These are phyloP conservation scores for Argyrosomus regius DNA, from an alignment of 2,797 vertebrate species.

Conservation along the genomic window DNA sequence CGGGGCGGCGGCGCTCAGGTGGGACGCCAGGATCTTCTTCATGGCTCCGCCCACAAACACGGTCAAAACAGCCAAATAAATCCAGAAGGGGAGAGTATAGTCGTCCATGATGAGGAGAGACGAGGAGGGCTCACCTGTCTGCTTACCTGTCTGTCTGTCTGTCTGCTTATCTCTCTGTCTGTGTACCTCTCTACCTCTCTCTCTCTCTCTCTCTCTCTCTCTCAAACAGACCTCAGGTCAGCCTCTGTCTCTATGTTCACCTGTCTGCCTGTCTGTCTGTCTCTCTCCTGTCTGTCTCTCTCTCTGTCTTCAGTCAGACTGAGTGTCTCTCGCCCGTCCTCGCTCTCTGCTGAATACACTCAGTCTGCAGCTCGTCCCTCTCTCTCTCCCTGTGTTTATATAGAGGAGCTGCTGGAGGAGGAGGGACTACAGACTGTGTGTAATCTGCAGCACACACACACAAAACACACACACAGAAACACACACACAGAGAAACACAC, in stretches of 20 bases:
- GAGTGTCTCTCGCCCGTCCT: slow-evolving; percentile 48
- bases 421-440: slow-evolving; percentile 79
- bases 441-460: slow-evolving; percentile 82
- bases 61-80: slow-evolving; percentile 79
- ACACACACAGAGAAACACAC: background rate
- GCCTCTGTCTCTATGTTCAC: too few species aligned
- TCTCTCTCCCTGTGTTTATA: slow-evolving; percentile 71
- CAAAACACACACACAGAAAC: slow-evolving; percentile 47
- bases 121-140: slow-evolving; percentile 2
- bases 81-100: slow-evolving; percentile 83
- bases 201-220: too few species aligned
- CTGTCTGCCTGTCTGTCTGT: background rate
- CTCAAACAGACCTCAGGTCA: too few species aligned
- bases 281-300: background rate
- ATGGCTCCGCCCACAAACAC: slow-evolving; percentile 76
- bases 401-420: slow-evolving; percentile 79
- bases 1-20: slow-evolving; percentile 75
- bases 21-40: slow-evolving; percentile 80
- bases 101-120: slow-evolving; percentile 77
- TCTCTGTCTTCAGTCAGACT: background rate
- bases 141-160: background rate
- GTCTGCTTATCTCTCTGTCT: background rate
- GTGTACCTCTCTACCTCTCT: background rate
- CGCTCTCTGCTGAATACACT: slow-evolving; percentile 62
- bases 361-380: slow-evolving; percentile 59